Percentiles rank a stretch among this genome's conserved stretches.
Evolutionary conservation across 2,797 vertebrate genomes (phyloP).

Genomic region (Sylvia borin): DNA sequence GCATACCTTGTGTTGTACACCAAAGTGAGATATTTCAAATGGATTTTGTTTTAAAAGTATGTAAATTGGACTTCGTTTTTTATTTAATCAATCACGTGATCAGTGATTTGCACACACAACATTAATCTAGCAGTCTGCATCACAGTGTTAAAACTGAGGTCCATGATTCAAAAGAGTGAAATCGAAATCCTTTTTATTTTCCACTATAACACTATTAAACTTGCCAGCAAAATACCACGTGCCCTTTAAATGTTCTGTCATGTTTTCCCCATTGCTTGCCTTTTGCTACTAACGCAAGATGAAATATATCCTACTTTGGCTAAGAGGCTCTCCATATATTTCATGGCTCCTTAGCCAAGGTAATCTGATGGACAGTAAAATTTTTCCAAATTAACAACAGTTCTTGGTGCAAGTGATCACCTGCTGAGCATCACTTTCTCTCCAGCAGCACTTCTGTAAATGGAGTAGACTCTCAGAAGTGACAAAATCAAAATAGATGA

Average conservation of each 20-base stretch:
- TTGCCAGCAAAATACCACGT: neutral
- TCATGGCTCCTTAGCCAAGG: neutral
- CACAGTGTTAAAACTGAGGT: neutral
- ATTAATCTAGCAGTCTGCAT: neutral
- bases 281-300: conserved; percentile 8
- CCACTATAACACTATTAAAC: neutral
- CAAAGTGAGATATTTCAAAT: neutral
- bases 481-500: neutral
- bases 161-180: neutral
- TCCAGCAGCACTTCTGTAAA: neutral
- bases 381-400: neutral
- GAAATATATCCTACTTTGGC: neutral
- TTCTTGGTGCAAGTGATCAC: neutral
- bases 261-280: neutral
- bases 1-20: neutral
- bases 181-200: neutral
- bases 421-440: neutral
- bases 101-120: neutral
- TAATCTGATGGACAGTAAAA: neutral
- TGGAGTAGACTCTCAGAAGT: neutral
- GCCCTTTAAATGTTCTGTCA: neutral
- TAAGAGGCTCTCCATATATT: neutral
- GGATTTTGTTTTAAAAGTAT: neutral
- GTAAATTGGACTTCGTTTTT: neutral
- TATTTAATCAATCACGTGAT: neutral